Base-by-base conservation (phyloP, 2,113 vertebrate species). In the Romanogobio albipinnatus region DNA sequence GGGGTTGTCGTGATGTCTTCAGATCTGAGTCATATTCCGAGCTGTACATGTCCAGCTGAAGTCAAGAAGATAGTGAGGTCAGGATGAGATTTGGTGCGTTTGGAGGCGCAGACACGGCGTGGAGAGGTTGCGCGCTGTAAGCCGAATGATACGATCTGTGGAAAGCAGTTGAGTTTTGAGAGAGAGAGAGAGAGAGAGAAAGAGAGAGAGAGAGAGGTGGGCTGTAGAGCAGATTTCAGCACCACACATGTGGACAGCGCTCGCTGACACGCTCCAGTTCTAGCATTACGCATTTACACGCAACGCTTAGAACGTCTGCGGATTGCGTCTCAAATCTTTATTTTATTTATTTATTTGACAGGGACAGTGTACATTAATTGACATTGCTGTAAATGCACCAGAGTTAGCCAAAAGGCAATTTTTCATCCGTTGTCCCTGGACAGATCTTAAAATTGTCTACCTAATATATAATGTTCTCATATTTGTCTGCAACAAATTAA, bases 121-220 rank as follows among this genome's bases (percentile, higher is more conserved):
- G 64, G n/a, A 39, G 64, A 51, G 5, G n/a, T 29, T 43, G 53
- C 6, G 76, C 29, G 59, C 59, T 49, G 66, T 51, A 9, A 36
- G 66, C 81, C 51, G 81, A 82, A 43, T 82, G 81, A 82, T 82
- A 82, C 45, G 22, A 82, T 82, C 81, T 82, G 66, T 56, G 29
- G 66, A 43, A n/a, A 82, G 66, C 47, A 71, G 66, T 26, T 66
- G 10, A 26, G 64, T 82, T 82, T 82, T 47, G 9, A 66, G 59
- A 66, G 61, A 49, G 59, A 81, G 75, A 58, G 51, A 58, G 75
- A 77, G 77, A 47, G 77, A 80, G 77, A 80, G 74, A 56, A 76
- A 71, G 76, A 70, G 76, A 70, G 83, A 70, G 83, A 66, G 59
- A 66, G 78, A 49, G 76, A 59, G 76, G 76, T n/a, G 53, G n/a